Base-by-base conservation (phyloP, 1,140 invertebrate species). In the Archivesica marissinica region DNA sequence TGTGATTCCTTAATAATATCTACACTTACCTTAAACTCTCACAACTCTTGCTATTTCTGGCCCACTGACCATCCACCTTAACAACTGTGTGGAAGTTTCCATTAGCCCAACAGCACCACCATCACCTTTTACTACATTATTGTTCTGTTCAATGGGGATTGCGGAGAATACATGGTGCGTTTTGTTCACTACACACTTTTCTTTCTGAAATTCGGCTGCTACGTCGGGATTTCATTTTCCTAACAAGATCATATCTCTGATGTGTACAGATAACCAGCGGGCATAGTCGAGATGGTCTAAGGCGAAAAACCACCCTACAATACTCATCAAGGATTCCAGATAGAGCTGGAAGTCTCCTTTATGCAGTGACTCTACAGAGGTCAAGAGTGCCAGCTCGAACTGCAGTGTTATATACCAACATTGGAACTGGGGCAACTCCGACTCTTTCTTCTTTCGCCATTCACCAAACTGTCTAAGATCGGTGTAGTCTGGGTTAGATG, bases 81-180 rank as follows among this genome's bases (percentile, higher is more conserved):
- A 39, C 7, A 85, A 56, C 33, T 38, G 56, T 56, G 39, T 44
- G 2, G 56, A 61, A 38, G 74, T 68, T 38, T 85, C 66, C 33
- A 56, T 85, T 3, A 89, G 38, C 35, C 85, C 87, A n/a, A 91
- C 80, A 15, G 89, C 88, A 20, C 85, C 89, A 38, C 89, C 88
- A 33, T 89, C 87, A 74, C 79, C 82, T 85, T 91, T 90, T 9
- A 91, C 25, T 1, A 78, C 0, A 11, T 70, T 52, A 61, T 85
- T 85, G 44, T 66, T 68, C 23, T 86, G 90, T 50, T 91, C 88
- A 54, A 89, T 76, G 20, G 81, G 44, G 17, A 90, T 89, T 17
- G 81, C 54, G 59, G 88, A 91, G 20, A 85, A 85, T 13, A n/a
- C 23, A n/a, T n/a, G n/a, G n/a, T 39, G 20, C n/a, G 41, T 25